Percentiles rank a stretch among this genome's conserved stretches.
Evolutionary conservation across 1,140 invertebrate species (phyloP).

Genomic region (Drosophila aff.): DNA sequence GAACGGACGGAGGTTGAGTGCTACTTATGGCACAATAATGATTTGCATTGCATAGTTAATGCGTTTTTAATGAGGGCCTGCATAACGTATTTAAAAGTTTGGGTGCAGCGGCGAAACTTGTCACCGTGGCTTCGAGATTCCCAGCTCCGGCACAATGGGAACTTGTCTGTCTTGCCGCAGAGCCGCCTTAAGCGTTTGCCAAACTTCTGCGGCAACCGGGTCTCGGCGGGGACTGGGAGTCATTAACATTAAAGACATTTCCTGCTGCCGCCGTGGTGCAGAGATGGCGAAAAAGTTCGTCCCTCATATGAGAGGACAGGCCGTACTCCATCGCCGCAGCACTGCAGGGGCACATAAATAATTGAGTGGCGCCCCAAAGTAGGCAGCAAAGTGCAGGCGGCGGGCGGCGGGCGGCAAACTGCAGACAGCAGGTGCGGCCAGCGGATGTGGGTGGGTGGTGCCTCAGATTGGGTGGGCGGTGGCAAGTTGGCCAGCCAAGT

Average conservation of each 20-base stretch:
- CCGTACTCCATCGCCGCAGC: slow-evolving; percentile 27
- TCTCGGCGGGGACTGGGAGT: slow-evolving; percentile 28
- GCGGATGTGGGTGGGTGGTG: slow-evolving; percentile 29
- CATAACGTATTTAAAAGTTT: slow-evolving; percentile 54
- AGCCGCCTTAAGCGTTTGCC: slow-evolving; percentile 73
- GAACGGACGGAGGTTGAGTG: slow-evolving; percentile 23
- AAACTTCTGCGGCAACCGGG: slow-evolving; percentile 62
- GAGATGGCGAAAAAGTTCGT: slow-evolving; percentile 41
- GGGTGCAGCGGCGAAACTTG: slow-evolving; percentile 64
- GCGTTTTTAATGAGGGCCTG: slow-evolving; percentile 77
- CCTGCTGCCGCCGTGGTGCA: slow-evolving; percentile 39
- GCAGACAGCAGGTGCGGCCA: slow-evolving; percentile 67
- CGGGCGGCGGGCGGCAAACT: slow-evolving; percentile 49
- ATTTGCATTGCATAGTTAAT: slow-evolving; percentile 79
- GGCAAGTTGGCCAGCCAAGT: neutral
- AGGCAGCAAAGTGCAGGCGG: slow-evolving; percentile 67
- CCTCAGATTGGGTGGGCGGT: neutral
- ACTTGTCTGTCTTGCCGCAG: slow-evolving; percentile 66
- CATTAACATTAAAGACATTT: slow-evolving; percentile 81
- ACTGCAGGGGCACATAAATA: slow-evolving; percentile 79
- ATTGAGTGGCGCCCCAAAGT: slow-evolving; percentile 79
- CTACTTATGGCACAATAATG: slow-evolving; percentile 74
- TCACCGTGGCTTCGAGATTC: slow-evolving; percentile 58
- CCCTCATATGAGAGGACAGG: slow-evolving; percentile 25
- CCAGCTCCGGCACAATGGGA: slow-evolving; percentile 47